Evolutionary conservation across 2,888 invertebrate genomes (phyloP), one percentile per base, ranked within the genome.

Genomic region (Mythimna impura): DNA sequence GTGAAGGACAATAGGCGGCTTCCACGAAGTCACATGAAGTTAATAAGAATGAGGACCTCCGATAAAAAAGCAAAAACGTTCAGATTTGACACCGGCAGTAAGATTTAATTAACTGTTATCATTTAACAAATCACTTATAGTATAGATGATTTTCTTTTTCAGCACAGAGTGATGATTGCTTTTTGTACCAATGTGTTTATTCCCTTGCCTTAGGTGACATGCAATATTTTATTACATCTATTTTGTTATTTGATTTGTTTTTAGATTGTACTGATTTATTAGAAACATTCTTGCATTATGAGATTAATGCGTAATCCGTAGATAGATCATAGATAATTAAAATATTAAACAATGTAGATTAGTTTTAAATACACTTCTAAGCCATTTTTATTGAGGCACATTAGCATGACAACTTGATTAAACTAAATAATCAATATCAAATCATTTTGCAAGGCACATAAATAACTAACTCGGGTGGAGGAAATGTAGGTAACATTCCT

Each of bases 21-120:
- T 87, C 94, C 95, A 91, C 96, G 97, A 92, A 97, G 97, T 96
- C 95, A 96, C 94, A 96, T 96, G 97, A 94, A 97, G 97, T 94
- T 97, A 93, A 97, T 97, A 95, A 96, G 97, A 94, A 97, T 97
- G 95, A 96, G 97, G 96, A 96, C 95, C 78, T 88, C 96, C 87
- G 96, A 96, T 94, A 96, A 96, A 96, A 96, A 95, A 92, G 92
- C 94, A 89, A 96, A 96, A 94, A 94, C 96, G 75, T 96, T 96
- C 94, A 93, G 93, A 96, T 97, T 97, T 95, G 97, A 97, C 96
- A 97, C 97, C 91, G 97, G 97, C 96, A 96, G 96, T 96, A 96
- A 96, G 96, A 96, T 92, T 87, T 69, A 82, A 83, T 80, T 79
- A 74, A 76, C 82, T 79, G 72, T 83, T 84, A 84, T 74, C 71